Percentiles rank a stretch among this genome's conserved stretches.
These are phyloP conservation scores for Piezodorus guildinii DNA, from an alignment of 1,140 invertebrate species.

Conservation along the genomic window DNA sequence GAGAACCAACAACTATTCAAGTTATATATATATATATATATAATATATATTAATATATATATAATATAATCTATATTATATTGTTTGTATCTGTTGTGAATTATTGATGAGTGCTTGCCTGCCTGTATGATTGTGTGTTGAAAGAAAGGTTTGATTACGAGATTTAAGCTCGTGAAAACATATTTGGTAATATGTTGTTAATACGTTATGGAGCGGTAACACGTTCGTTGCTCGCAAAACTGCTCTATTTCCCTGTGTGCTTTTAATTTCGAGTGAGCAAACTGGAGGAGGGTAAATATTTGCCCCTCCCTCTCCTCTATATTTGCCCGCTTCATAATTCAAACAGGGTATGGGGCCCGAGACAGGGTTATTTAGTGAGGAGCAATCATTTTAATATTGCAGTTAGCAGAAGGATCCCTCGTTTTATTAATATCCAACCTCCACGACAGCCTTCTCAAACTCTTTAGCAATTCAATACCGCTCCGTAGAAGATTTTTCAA, in stretches of 20 bases:
- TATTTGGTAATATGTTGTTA: constrained; percentile 17
- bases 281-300: constrained; percentile 28
- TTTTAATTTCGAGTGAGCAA: constrained; percentile 32
- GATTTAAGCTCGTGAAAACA: constrained; percentile 2
- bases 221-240: constrained; percentile 26
- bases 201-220: constrained; percentile 21
- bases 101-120: too few relatives aligned
- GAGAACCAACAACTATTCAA: too few relatives aligned
- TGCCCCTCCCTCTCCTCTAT: constrained; percentile 26
- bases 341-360: constrained; percentile 26
- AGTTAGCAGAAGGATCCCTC: constrained; percentile 19
- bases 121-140: too few relatives aligned
- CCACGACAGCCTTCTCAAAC: too few relatives aligned
- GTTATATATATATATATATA: too few relatives aligned
- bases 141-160: background rate
- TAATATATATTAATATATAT: too few relatives aligned
- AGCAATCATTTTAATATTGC: constrained; percentile 32
- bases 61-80: too few relatives aligned
- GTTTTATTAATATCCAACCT: constrained; percentile 3
- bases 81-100: too few relatives aligned
- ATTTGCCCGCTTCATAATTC: constrained; percentile 31
- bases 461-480: too few relatives aligned
- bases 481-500: too few relatives aligned
- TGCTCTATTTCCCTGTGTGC: constrained; percentile 32
- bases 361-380: constrained; percentile 30